Evolutionary conservation across 1,140 invertebrate genomes (phyloP).

Genomic region (Venustaconcha ellipsiformis): DNA sequence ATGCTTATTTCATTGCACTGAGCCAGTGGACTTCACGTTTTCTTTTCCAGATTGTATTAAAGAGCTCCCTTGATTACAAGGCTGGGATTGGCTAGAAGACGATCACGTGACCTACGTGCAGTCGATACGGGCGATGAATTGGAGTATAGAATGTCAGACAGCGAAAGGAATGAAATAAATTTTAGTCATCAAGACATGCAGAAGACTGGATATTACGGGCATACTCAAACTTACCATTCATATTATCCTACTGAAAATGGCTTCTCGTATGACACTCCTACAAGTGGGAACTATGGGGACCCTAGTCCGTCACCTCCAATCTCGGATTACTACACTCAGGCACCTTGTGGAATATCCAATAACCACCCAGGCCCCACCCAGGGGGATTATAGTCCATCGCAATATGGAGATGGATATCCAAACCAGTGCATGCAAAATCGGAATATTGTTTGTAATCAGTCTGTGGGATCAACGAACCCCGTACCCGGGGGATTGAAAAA

Average conservation of each 20-base stretch:
- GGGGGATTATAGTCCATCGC: slow-evolving; percentile 26
- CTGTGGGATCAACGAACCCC: slow-evolving; percentile 16
- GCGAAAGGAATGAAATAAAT: slow-evolving; percentile 46
- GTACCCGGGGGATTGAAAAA: slow-evolving; percentile 13
- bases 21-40: slow-evolving; percentile 20
- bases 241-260: slow-evolving; percentile 36
- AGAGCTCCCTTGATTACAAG: slow-evolving; percentile 3
- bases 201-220: slow-evolving; percentile 38
- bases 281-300: slow-evolving; percentile 29
- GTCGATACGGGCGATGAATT: slow-evolving; percentile 31
- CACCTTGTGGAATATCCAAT: slow-evolving; percentile 7
- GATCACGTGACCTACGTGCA: slow-evolving; percentile 29
- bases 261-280: slow-evolving; percentile 32
- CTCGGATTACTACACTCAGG: slow-evolving; percentile 28
- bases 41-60: slow-evolving; percentile 33
- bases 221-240: slow-evolving; percentile 25
- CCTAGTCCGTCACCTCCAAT: slow-evolving; percentile 30
- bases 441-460: slow-evolving; percentile 9
- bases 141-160: slow-evolving; percentile 38
- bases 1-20: slow-evolving; percentile 28
- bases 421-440: slow-evolving; percentile 13
- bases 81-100: slow-evolving; percentile 19
- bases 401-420: slow-evolving; percentile 17
- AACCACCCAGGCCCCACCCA: slow-evolving; percentile 12
- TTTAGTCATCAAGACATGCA: slow-evolving; percentile 41